Evolutionary conservation across 1,140 invertebrate genomes (phyloP).

Genomic region (Drosophila miranda): DNA sequence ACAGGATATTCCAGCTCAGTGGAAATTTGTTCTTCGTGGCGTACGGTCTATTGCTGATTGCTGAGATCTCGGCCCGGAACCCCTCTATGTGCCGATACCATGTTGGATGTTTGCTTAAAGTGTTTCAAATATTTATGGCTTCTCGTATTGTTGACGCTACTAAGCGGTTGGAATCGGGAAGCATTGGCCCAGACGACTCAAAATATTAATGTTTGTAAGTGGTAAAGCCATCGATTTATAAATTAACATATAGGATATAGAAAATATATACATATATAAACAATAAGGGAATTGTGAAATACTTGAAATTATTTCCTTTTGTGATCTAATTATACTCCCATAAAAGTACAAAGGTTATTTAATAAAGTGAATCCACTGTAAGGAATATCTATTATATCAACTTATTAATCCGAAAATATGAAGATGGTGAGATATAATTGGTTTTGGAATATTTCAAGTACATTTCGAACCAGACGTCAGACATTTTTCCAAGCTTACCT

Average conservation of each 20-base stretch:
- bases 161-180: constrained; percentile 21
- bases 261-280: no score
- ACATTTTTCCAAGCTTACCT: no score
- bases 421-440: no score
- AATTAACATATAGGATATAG: neutral
- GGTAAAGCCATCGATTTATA: constrained; percentile 23
- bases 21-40: constrained; percentile 42
- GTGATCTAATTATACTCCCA: no score
- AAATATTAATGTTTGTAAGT: constrained; percentile 81
- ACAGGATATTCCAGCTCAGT: constrained; percentile 38
- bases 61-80: neutral
- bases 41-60: constrained; percentile 36
- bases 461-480: no score
- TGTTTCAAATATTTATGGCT: constrained; percentile 44
- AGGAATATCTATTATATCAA: no score
- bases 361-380: no score
- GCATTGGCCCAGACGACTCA: constrained; percentile 68
- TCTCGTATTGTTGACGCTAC: constrained; percentile 25
- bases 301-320: neutral
- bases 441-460: no score
- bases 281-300: neutral
- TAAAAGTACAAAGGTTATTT: no score
- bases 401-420: neutral
- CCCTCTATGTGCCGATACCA: constrained; percentile 27
- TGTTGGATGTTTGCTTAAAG: constrained; percentile 29